Conservation (phyloP, 2,888 invertebrate genomes). For the Agonum fuliginosum region DNA sequence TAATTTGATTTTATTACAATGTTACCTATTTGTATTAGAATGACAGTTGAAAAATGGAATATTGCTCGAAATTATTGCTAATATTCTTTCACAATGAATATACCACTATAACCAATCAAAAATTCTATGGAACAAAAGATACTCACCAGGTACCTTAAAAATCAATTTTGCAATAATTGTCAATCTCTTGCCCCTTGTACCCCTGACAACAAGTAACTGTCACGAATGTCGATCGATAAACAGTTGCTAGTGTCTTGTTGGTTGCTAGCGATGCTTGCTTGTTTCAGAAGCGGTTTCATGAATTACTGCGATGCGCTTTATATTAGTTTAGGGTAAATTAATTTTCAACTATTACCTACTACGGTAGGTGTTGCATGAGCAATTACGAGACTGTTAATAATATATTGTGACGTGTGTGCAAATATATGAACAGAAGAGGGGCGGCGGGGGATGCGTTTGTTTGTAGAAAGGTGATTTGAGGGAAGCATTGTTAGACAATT, state of each 20-base stretch:
- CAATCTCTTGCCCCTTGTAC: neutral
- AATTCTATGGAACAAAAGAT: too few relatives aligned
- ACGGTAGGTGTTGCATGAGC: neutral
- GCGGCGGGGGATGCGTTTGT: neutral
- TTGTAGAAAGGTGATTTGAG: too few relatives aligned
- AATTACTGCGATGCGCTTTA: neutral
- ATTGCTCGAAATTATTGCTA: too few relatives aligned
- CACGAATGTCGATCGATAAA: neutral
- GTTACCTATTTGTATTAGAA: too few relatives aligned
- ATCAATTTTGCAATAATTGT: neutral
- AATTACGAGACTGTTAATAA: neutral
- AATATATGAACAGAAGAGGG: neutral
- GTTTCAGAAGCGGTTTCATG: neutral
- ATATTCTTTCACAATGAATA: too few relatives aligned
- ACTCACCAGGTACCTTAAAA: neutral
- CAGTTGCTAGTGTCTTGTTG: neutral
- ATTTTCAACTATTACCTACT: neutral
- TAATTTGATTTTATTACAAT: too few relatives aligned
- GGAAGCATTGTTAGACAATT: too few relatives aligned
- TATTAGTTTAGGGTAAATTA: neutral
- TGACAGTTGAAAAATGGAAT: too few relatives aligned
- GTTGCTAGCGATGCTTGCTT: neutral
- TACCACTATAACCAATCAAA: too few relatives aligned
- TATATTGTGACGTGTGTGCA: neutral
- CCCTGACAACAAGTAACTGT: neutral